Conservation (phyloP, 2,113 vertebrate species). For the Myiopsitta monachus region DNA sequence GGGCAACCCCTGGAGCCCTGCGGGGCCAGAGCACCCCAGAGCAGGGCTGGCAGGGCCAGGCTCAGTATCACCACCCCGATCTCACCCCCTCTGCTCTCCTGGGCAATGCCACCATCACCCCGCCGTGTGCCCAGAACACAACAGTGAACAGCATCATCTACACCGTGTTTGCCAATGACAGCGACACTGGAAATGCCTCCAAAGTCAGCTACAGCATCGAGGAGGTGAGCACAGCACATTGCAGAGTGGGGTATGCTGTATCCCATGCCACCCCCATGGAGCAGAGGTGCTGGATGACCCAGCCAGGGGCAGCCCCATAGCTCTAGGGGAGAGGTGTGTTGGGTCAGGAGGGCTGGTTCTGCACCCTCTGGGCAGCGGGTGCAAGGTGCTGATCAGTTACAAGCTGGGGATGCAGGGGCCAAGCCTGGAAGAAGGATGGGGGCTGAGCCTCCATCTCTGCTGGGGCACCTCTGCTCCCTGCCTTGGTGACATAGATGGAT, state of each 20-base stretch:
- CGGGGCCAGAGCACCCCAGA: rapidly evolving
- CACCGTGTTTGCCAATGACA: constrained; percentile 1
- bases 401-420: neutral
- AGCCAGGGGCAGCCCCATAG: rapidly evolving
- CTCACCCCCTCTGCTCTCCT: neutral
- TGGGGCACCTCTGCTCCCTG: neutral
- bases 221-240: neutral
- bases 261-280: neutral
- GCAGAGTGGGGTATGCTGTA: neutral
- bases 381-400: neutral
- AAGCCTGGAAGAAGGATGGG: neutral
- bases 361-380: neutral
- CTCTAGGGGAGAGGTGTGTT: neutral
- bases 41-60: neutral
- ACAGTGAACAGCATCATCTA: neutral
- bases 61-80: neutral
- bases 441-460: neutral
- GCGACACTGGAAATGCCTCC: neutral
- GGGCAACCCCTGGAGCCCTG: neutral
- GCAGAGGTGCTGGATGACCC: neutral
- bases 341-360: neutral
- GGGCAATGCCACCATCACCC: neutral
- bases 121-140: neutral
- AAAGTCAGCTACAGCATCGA: constrained; percentile 43
- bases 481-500: neutral